Base-by-base conservation (phyloP, 2,113 vertebrate genomes). In the Junco hyemalis region DNA sequence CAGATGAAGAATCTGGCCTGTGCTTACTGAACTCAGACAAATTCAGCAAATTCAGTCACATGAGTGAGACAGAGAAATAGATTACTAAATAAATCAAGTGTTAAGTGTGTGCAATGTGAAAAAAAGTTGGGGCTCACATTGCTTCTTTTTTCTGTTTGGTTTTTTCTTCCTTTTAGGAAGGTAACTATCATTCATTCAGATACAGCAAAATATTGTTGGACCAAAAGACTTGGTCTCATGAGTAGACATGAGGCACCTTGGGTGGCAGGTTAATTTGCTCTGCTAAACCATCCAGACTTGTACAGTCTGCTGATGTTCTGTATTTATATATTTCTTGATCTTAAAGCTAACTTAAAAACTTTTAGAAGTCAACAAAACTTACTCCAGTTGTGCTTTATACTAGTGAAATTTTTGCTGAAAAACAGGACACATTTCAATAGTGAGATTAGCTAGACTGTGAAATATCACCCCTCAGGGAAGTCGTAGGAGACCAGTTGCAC, bases 381-480 rank as follows among this genome's bases (percentile, higher is more conserved):
- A 28, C 61, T 66, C 50, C 53, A 64, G 12, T 77, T 78, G 59
- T 91, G 59, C 65, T 91, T 81, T 87, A 35, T 12, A 42, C 35
- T 48, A 48, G 68, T 77, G 93, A 92, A 50, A 1, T 82, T 88
- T 93, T 88, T 94, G 35, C 90, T 93, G 93, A 53, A 90, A 93
- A 96, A 21, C 64, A 70, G 81, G 88, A 74, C 79, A 71, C 79
- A 73, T 82, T 74, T 96, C 79, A 88, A 60, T 60, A 68, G 88
- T 11, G 16, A 88, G 94, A 94, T 95, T 86, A 95, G 94, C 93
- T 73, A 93, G 88, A 93, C 92, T 94, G 92, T 96, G 96, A 96
- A 97, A 92, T 95, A 96, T 96, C 91, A 70, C 71, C 94, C 93
- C 85, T 96, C 60, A 20, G 94, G 96, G 93, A 94, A 68, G 78